Evolutionary conservation across 2,888 invertebrate species (phyloP).

Genomic region (Pimpla rufipes): DNA sequence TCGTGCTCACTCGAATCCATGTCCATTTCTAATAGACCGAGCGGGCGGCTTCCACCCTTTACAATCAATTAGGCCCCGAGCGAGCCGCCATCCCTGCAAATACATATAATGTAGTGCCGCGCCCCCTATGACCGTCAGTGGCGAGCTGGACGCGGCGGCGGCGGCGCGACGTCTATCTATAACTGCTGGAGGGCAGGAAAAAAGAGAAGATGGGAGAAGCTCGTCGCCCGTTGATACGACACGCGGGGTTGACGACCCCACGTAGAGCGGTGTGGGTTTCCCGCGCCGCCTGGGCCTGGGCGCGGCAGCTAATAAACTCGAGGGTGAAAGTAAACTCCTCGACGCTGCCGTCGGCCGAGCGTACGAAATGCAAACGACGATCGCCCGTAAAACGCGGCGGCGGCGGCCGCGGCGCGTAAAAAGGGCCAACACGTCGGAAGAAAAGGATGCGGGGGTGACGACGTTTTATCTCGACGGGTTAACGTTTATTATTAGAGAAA

Average conservation of each 20-base stretch:
- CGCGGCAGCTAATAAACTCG: slow-evolving; percentile 65
- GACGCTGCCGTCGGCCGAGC: slow-evolving; percentile 39
- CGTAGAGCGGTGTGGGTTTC: slow-evolving; percentile 55
- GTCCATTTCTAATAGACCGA: slow-evolving; percentile 16
- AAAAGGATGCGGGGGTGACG: neutral
- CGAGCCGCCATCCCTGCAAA: slow-evolving; percentile 21
- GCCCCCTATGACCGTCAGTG: slow-evolving; percentile 9
- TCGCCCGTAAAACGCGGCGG: slow-evolving; percentile 54
- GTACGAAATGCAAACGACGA: slow-evolving; percentile 44
- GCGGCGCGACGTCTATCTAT: slow-evolving; percentile 68
- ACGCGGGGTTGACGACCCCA: slow-evolving; percentile 70
- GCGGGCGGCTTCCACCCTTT: slow-evolving; percentile 33
- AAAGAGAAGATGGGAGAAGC: slow-evolving; percentile 6
- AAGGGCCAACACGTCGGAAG: neutral
- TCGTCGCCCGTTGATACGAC: slow-evolving; percentile 24
- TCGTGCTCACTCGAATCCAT: neutral
- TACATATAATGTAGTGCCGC: slow-evolving; percentile 44
- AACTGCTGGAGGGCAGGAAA: slow-evolving; percentile 56
- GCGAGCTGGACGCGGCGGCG: slow-evolving; percentile 20
- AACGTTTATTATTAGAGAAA: slow-evolving; percentile 81
- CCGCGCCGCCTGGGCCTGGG: slow-evolving; percentile 69
- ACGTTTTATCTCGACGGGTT: slow-evolving; percentile 67
- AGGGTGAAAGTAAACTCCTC: slow-evolving; percentile 57
- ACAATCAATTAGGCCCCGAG: slow-evolving; percentile 57
- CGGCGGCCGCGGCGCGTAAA: neutral